Conservation (phyloP, 37 sponge, comb jelly and placozoan genomes). For the Chondrosia reniformis region DNA sequence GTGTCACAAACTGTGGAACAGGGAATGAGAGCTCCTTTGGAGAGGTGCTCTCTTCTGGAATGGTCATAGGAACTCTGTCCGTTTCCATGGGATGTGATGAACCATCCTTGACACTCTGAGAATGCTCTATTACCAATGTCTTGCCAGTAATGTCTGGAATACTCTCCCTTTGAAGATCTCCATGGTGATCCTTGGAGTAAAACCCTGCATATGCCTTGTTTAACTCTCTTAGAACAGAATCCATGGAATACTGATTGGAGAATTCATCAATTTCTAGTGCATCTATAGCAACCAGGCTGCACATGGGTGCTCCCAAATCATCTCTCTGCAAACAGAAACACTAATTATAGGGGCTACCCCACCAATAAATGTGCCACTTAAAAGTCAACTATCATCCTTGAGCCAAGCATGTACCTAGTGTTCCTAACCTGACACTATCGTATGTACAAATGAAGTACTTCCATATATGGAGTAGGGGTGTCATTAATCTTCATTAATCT, state of each 20-base stretch:
- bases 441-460: too few relatives aligned
- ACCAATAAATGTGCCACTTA: too few relatives aligned
- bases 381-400: too few relatives aligned
- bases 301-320: constrained; percentile 52
- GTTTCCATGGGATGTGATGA: not conserved
- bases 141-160: not conserved
- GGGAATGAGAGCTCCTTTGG: not conserved
- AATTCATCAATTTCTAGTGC: constrained; percentile 8
- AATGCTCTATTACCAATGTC: not conserved
- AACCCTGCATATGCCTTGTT: constrained; percentile 68
- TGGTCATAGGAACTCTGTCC: not conserved
- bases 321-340: constrained; percentile 50
- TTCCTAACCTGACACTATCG: too few relatives aligned
- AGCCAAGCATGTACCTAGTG: too few relatives aligned
- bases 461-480: too few relatives aligned
- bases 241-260: constrained; percentile 35
- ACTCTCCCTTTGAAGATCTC: constrained; percentile 38
- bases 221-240: constrained; percentile 52
- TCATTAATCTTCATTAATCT: too few relatives aligned
- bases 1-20: not conserved
- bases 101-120: not conserved
- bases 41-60: not conserved
- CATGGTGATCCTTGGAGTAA: constrained; percentile 44
- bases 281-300: constrained; percentile 63
- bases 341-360: too few relatives aligned